Conservation (phyloP, 2,888 invertebrate genomes). For the Neoitamus cyanurus region DNA sequence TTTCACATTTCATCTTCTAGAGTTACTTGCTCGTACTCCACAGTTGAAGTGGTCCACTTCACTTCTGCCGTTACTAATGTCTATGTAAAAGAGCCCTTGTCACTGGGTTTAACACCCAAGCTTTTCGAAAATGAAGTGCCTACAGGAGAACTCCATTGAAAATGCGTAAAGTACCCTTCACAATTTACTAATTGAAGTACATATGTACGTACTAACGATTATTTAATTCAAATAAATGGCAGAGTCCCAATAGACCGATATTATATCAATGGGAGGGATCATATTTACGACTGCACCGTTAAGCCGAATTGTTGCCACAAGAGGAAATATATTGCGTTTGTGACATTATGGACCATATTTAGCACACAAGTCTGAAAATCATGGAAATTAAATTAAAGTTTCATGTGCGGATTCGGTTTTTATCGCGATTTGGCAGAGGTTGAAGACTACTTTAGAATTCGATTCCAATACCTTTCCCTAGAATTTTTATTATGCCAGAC, state of each 20-base stretch:
- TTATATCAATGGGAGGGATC: neutral
- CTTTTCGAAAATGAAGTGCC: neutral
- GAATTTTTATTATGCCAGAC: no score
- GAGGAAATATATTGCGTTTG: neutral
- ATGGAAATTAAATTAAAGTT: neutral
- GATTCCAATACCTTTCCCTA: no score
- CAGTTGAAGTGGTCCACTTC: neutral
- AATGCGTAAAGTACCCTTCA: neutral
- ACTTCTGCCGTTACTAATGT: neutral
- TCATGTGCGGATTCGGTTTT: neutral
- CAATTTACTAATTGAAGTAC: neutral
- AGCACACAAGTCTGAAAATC: neutral
- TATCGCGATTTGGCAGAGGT: neutral
- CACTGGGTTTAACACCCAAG: neutral
- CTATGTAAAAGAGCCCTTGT: neutral
- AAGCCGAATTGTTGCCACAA: neutral
- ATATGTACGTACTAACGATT: neutral
- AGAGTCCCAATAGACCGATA: neutral
- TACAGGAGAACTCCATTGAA: neutral
- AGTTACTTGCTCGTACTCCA: neutral
- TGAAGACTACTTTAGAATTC: no score
- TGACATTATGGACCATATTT: neutral
- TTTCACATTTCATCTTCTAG: no score
- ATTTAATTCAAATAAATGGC: neutral
- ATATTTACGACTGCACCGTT: neutral